Percentiles rank a stretch among this genome's conserved stretches.
Evolutionary conservation across 1,140 invertebrate genomes (phyloP).

Genomic region (Ganaspis sp.): DNA sequence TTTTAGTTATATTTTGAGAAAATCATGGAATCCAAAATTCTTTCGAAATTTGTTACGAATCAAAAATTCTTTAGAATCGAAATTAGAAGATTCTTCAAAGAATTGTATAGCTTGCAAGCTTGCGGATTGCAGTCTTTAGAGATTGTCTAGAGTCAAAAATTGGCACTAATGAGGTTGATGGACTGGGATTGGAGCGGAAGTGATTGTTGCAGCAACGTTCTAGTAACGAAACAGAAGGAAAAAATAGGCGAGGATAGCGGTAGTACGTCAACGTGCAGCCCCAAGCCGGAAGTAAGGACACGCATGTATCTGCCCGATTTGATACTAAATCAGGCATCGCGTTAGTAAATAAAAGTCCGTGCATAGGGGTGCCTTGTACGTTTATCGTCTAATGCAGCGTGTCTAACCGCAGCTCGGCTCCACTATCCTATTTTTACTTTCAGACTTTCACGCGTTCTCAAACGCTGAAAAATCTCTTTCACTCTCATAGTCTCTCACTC

Average conservation of each 20-base stretch:
- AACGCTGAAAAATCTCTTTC: constrained; percentile 18
- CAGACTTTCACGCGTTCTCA: constrained; percentile 28
- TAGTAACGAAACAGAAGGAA: constrained; percentile 33
- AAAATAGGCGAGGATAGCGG: constrained; percentile 57
- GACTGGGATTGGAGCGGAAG: constrained; percentile 22
- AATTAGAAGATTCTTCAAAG: too few species aligned
- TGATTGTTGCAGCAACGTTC: background rate
- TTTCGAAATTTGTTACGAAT: too few species aligned
- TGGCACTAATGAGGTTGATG: background rate
- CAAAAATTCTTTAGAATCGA: too few species aligned
- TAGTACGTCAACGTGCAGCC: constrained; percentile 44
- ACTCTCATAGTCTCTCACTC: constrained; percentile 14
- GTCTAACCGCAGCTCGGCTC: constrained; percentile 43
- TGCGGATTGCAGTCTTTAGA: too few species aligned
- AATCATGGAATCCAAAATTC: too few species aligned
- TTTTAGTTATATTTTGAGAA: too few species aligned
- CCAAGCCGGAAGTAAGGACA: constrained; percentile 71
- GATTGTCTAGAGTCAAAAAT: background rate
- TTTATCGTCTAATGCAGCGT: constrained; percentile 62
- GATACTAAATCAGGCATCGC: constrained; percentile 74
- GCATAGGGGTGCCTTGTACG: constrained; percentile 58
- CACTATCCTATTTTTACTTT: constrained; percentile 25
- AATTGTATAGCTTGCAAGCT: too few species aligned
- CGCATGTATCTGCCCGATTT: constrained; percentile 72
- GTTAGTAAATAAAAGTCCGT: constrained; percentile 70